A percentile compares a stretch with the other conserved stretches of the same genome.
Conservation (phyloP, 2,888 invertebrate species). For the Spodoptera littoralis region DNA sequence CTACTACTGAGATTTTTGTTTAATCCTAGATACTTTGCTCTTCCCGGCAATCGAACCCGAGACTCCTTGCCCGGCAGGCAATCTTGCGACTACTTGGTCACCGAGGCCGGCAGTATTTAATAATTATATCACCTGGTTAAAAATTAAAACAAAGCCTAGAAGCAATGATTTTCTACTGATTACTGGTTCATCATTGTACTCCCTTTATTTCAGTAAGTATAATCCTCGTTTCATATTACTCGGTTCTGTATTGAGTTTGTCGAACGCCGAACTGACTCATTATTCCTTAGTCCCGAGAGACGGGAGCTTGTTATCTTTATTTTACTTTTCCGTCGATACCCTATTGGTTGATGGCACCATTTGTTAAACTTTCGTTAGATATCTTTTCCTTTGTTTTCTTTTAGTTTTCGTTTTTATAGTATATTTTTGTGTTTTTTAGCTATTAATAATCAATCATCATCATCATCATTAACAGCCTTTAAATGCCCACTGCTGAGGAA, state of each 20-base stretch:
- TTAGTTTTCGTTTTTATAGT: not conserved
- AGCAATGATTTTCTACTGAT: no score
- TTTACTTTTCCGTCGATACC: constrained; percentile 31
- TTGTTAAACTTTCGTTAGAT: constrained; percentile 27
- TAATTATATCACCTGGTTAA: no score
- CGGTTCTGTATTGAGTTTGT: constrained; percentile 34
- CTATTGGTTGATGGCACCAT: constrained; percentile 19
- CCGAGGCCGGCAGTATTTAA: no score
- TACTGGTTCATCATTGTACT: not conserved
- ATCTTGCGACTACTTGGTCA: no score
- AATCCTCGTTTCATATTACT: constrained; percentile 25
- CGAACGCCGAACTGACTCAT: constrained; percentile 35
- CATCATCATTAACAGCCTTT: no score
- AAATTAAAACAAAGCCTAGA: no score
- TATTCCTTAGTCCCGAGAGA: constrained; percentile 38
- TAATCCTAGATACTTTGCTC: no score
- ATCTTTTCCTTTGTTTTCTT: not conserved
- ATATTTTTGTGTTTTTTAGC: not conserved
- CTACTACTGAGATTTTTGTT: no score
- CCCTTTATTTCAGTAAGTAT: constrained; percentile 32
- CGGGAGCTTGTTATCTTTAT: constrained; percentile 45
- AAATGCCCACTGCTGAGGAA: no score
- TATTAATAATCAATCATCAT: no score
- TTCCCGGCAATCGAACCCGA: no score
- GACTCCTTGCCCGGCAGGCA: no score